phyloP scores from a whole-genome alignment of 30 jellyfish, hydroid and myxozoan genomes.

The Catostylus mosaicus region DNA sequence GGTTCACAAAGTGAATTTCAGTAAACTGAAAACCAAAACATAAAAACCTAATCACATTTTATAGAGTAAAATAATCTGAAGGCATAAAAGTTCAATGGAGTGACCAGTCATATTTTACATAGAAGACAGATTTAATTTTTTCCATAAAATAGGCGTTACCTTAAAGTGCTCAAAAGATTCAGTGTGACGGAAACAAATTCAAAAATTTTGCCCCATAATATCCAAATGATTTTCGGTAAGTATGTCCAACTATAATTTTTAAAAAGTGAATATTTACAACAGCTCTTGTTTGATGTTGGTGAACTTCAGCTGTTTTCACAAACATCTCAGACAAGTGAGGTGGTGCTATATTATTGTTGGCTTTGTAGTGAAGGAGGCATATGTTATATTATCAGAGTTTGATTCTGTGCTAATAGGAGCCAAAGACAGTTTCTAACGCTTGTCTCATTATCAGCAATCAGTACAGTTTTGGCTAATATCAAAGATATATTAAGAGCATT shows the following conservation, averaged over 20 bases:
- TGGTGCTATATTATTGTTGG: slow-evolving; percentile 14
- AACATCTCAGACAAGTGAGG: slow-evolving; percentile 13
- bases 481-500: no score
- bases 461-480: no score
- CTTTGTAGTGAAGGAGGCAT: slow-evolving; percentile 24
- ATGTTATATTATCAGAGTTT: slow-evolving; percentile 11
- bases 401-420: no score
- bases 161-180: neutral
- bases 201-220: neutral
- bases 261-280: neutral
- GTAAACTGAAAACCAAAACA: neutral
- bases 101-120: slow-evolving; percentile 33
- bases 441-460: no score
- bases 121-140: neutral
- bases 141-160: no score
- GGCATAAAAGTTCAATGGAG: slow-evolving; percentile 8
- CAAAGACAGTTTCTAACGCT: no score
- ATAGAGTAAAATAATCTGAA: neutral
- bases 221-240: neutral
- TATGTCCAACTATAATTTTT: neutral
- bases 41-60: neutral
- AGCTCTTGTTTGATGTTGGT: slow-evolving; percentile 1
- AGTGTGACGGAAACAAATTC: slow-evolving; percentile 2
- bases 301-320: slow-evolving; percentile 8
- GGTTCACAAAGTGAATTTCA: slow-evolving; percentile 10